Conservation (phyloP, 1,140 invertebrate genomes). For the Doryteuthis pealeii region DNA sequence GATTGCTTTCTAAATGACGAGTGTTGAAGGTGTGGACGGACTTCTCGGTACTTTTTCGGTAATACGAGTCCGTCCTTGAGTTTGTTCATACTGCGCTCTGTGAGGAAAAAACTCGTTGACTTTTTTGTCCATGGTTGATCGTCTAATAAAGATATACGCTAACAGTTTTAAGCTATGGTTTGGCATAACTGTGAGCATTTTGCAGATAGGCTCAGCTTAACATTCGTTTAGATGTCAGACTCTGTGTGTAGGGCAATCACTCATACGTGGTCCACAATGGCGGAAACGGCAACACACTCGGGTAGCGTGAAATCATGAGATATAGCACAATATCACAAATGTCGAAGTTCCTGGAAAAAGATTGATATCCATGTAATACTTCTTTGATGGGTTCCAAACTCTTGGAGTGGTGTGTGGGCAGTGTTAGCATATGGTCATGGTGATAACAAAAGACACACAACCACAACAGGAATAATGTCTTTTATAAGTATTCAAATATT, state of each 20-base stretch:
- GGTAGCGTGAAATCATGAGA: constrained; percentile 22
- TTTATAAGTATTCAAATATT: constrained; percentile 40
- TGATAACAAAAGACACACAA: constrained; percentile 31
- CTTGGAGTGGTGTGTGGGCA: constrained; percentile 9
- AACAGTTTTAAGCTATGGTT: constrained; percentile 5
- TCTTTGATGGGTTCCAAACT: constrained; percentile 25
- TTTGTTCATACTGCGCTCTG: neutral
- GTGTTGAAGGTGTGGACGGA: neutral
- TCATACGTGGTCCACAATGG: constrained; percentile 7
- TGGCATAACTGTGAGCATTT: neutral
- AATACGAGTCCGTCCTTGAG: neutral
- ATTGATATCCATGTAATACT: constrained; percentile 49
- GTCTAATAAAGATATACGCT: neutral
- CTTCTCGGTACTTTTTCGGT: neutral
- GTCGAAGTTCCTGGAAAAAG: constrained; percentile 37
- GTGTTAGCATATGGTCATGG: constrained; percentile 13
- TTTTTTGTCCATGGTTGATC: constrained; percentile 2
- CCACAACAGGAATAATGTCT: constrained; percentile 40
- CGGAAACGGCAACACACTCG: constrained; percentile 15
- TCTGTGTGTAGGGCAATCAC: neutral
- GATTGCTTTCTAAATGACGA: neutral
- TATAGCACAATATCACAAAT: constrained; percentile 30
- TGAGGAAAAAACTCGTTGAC: neutral
- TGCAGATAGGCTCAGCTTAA: neutral
- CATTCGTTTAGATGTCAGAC: neutral